phyloP scores from a whole-genome alignment of 2,888 invertebrate species.

The Frankliniella fusca region DNA sequence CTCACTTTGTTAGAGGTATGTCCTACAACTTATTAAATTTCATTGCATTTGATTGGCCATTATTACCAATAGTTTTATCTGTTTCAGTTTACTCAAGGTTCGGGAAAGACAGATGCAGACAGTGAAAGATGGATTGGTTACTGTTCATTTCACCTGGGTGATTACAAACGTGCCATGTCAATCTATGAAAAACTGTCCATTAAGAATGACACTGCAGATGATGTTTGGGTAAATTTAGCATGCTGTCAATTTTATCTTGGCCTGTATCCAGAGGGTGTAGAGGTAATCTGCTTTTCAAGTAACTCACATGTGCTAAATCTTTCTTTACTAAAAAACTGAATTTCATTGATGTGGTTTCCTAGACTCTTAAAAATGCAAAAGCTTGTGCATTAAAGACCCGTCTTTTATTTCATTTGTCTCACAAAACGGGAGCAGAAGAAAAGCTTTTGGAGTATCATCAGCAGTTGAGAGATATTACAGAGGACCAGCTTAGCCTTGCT shows the following conservation, averaged over 20 bases:
- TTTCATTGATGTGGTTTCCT: slow-evolving; percentile 25
- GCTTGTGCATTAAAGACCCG: slow-evolving; percentile 69
- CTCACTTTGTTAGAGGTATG: slow-evolving; percentile 83
- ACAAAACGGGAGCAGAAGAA: slow-evolving; percentile 86
- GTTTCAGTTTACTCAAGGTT: slow-evolving; percentile 54
- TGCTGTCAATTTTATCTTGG: slow-evolving; percentile 95
- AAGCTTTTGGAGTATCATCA: slow-evolving; percentile 78
- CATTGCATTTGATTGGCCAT: slow-evolving; percentile 24
- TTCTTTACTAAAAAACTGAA: neutral
- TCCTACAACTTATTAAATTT: slow-evolving; percentile 38
- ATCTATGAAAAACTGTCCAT: slow-evolving; percentile 60
- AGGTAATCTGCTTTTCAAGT: slow-evolving; percentile 43
- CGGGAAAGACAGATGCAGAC: slow-evolving; percentile 51
- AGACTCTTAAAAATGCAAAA: slow-evolving; percentile 57
- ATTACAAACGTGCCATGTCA: slow-evolving; percentile 77
- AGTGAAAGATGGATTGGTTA: slow-evolving; percentile 87
- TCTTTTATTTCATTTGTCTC: slow-evolving; percentile 85
- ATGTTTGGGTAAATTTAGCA: slow-evolving; percentile 74
- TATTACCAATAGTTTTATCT: slow-evolving; percentile 28
- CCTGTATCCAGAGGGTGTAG: slow-evolving; percentile 69
- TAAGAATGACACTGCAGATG: slow-evolving; percentile 54
- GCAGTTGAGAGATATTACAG: slow-evolving; percentile 77
- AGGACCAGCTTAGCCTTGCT: slow-evolving; percentile 92
- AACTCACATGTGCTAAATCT: neutral
- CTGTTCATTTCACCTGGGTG: slow-evolving; percentile 92